Base-by-base conservation (phyloP, 2,888 invertebrate species). In the Tenthredo distinguenda region DNA sequence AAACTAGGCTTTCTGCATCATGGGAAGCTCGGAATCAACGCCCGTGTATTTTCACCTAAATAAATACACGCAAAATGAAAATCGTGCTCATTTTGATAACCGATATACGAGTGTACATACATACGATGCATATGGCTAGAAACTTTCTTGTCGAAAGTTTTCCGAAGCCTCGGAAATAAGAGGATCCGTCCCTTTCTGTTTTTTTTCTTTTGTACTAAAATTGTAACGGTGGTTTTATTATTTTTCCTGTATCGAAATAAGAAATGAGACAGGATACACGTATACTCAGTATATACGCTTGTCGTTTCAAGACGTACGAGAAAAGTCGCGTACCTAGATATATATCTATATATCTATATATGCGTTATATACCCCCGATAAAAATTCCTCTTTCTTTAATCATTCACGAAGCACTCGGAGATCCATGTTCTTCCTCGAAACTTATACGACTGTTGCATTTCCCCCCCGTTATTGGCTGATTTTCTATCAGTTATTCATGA, bases 381-480 rank as follows among this genome's bases (percentile, higher is more conserved):
- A 81, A 81, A 81, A 81, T 81, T 81, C 81, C 81, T 37, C 40
- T 58, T 62, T 62, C 65, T 26, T 83, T 71, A 83, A 83, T 68
- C 18, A 83, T 83, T 83, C 83, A 83, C 12, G 68, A 68, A 83
- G 83, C 68, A 83, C 83, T 83, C 40, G 40, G 43, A 40, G 31
- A 83, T 83, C 68, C 31, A 47, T 47, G 47, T 58, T 81, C 40
- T 43, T 40, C 26, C 40, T 31, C 81, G 40, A 58, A 55, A 81
- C 77, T 77, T 62, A 58, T 65, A 65, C 62, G 62, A 62, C 26
- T 40, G 58, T 40, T 81, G 58, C 81, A 81, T 58, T 81, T 81
- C 26, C 21, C 10, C 15, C 26, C 34, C 40, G 55, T 15, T 81
- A 77, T 77, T 9, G 58, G 81, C 37, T 81, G 81, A 81, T 81